These are phyloP conservation scores for Macropodus opercularis DNA, from an alignment of 2,797 vertebrate genomes.

Conservation along the genomic window DNA sequence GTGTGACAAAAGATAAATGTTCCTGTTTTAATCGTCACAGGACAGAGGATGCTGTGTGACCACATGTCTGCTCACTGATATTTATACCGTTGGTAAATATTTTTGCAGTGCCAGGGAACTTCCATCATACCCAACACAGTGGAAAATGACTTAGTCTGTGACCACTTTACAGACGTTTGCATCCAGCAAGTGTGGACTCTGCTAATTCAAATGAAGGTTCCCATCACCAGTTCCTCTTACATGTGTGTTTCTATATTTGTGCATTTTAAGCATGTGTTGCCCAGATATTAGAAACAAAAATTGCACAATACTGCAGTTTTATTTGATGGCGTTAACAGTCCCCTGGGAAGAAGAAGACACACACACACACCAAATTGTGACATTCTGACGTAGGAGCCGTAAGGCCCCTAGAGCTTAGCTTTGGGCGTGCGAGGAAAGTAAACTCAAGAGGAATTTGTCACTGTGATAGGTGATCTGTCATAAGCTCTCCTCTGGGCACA, in stretches of 20 bases:
- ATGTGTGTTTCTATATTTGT: neutral
- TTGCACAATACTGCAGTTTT: constrained; percentile 30
- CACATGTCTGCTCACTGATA: constrained; percentile 36
- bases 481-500: constrained; percentile 30
- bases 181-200: constrained; percentile 11
- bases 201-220: constrained; percentile 17
- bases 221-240: constrained; percentile 2
- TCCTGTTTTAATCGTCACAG: constrained; percentile 38
- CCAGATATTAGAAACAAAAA: too few species aligned
- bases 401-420: constrained; percentile 34
- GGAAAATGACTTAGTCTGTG: constrained; percentile 26
- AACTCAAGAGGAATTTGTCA: constrained; percentile 57
- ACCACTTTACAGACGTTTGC: constrained; percentile 28
- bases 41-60: constrained; percentile 43
- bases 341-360: constrained; percentile 7
- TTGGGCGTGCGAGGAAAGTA: constrained; percentile 36
- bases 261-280: neutral
- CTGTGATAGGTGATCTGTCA: constrained; percentile 55
- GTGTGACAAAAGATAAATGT: constrained; percentile 47
- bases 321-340: neutral
- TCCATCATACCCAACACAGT: constrained; percentile 28
- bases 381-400: constrained; percentile 38
- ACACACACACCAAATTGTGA: constrained; percentile 6
- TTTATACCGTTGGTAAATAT: constrained; percentile 31
- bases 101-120: constrained; percentile 41